These are phyloP conservation scores for Apodemia mormo DNA, from an alignment of 2,888 invertebrate genomes.

Conservation along the genomic window DNA sequence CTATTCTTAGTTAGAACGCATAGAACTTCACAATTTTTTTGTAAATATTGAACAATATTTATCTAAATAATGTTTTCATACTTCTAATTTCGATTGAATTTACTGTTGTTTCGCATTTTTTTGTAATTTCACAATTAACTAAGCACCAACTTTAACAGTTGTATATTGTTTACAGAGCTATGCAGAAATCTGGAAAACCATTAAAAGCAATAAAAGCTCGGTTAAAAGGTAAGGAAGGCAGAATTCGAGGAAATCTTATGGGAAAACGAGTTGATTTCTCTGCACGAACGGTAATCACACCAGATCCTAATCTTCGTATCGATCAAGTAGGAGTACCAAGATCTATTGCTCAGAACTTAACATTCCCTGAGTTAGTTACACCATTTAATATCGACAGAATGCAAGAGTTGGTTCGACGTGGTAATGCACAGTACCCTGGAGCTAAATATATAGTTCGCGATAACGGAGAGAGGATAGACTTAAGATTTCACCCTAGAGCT, in stretches of 20 bases:
- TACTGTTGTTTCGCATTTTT: too few relatives aligned
- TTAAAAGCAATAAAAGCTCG: slow-evolving; percentile 98
- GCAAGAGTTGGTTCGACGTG: slow-evolving; percentile 96
- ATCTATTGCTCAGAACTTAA: slow-evolving; percentile 99
- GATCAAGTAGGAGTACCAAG: slow-evolving; percentile 99
- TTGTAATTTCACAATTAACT: too few relatives aligned
- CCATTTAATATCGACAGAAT: slow-evolving; percentile 98
- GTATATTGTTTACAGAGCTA: slow-evolving; percentile 84
- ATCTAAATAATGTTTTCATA: too few relatives aligned
- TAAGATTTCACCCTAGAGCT: slow-evolving; percentile 98
- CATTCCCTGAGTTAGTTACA: slow-evolving; percentile 99
- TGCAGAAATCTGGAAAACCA: slow-evolving; percentile 99
- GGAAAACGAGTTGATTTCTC: slow-evolving; percentile 99
- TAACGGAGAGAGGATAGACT: slow-evolving; percentile 98
- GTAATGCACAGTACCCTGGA: slow-evolving; percentile 99
- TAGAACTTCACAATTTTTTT: too few relatives aligned
- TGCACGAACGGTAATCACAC: slow-evolving; percentile 98
- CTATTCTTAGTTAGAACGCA: too few relatives aligned
- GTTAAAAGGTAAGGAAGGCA: slow-evolving; percentile 98
- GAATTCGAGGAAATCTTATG: slow-evolving; percentile 99
- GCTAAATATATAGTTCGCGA: slow-evolving; percentile 99
- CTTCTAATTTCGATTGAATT: too few relatives aligned
- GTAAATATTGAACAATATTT: too few relatives aligned
- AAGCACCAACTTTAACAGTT: too few relatives aligned
- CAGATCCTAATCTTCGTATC: slow-evolving; percentile 96